Base-by-base conservation (phyloP, 2,888 invertebrate genomes). In the Lochmaea crataegi region DNA sequence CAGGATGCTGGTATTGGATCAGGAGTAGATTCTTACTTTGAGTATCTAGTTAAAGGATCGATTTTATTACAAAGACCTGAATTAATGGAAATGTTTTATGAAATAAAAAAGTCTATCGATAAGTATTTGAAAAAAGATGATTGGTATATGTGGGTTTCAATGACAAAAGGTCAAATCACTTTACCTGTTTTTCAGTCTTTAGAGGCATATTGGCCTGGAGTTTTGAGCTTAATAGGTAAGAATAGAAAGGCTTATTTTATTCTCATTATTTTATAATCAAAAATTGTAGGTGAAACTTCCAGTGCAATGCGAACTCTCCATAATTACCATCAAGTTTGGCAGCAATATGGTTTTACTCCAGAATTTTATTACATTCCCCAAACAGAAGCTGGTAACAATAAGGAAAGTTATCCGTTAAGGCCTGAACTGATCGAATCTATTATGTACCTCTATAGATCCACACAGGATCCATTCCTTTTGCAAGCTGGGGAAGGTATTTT, bases 121-220 rank as follows among this genome's bases (percentile, higher is more conserved):
- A 94, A 94, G 81, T 94, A 96, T 83, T 88, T 99, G 81, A 94
- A 96, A 82, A 93, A 94, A 82, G 98, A 97, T 80, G 98, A 99
- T 86, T 99, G 99, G 99, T 97, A 98, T 85, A 92, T 99, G 81
- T 99, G 99, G 99, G 99, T 97, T 0, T 95, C 97, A n/a, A 99
- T 99, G 99, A 91, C 94, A 61, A 95, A 97, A 82, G 99, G 96
- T 0, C 95, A 96, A 84, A 95, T 99, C 7, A 97, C 98, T 0
- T 87, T 98, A 81, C 98, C 99, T 0, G 95, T 99, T n/a, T 99
- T 99, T 87, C 99, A 99, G 86, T 98, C 98, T 0, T 89, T 99
- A 26, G 99, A 99, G 87, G 96, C 99, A 0, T 99, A 96, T 85
- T 99, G 98, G 98, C 99, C 99, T 0, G 99, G 99, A 0, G 90